Conservation (phyloP, 2,113 vertebrate species). For the Plectropomus leopardus region DNA sequence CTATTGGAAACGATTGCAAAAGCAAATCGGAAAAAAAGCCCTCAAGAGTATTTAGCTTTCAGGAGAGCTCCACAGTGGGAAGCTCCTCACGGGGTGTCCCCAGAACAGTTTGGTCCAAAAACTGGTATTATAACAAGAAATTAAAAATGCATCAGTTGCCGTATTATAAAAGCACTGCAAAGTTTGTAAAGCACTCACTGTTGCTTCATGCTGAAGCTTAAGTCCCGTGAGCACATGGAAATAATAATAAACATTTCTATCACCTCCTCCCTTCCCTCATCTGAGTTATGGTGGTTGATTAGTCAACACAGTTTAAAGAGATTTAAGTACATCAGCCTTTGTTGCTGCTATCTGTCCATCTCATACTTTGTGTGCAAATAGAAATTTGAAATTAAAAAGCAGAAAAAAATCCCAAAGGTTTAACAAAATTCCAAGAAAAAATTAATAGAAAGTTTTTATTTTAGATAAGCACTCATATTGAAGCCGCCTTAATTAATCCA, state of each 20-base stretch:
- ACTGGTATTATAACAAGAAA: no score
- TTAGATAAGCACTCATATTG: slow-evolving; percentile 17
- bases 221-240: not conserved
- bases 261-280: not conserved
- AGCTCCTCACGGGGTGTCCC: no score
- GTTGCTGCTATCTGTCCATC: not conserved
- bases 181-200: not conserved
- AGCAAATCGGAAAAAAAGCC: no score
- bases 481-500: slow-evolving; percentile 21
- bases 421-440: not conserved
- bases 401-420: not conserved
- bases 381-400: not conserved
- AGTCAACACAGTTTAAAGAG: not conserved
- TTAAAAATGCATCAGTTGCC: no score
- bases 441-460: not conserved
- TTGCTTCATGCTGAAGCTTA: not conserved
- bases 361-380: not conserved
- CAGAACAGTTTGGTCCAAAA: no score
- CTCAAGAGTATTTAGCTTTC: no score
- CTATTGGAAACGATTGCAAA: no score
- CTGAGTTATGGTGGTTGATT: not conserved
- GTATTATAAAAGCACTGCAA: no score
- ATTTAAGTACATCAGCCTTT: no score
- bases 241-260: not conserved
- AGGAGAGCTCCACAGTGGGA: no score